Conservation (phyloP, 1,140 invertebrate genomes). For the Drosophila burlai region DNA sequence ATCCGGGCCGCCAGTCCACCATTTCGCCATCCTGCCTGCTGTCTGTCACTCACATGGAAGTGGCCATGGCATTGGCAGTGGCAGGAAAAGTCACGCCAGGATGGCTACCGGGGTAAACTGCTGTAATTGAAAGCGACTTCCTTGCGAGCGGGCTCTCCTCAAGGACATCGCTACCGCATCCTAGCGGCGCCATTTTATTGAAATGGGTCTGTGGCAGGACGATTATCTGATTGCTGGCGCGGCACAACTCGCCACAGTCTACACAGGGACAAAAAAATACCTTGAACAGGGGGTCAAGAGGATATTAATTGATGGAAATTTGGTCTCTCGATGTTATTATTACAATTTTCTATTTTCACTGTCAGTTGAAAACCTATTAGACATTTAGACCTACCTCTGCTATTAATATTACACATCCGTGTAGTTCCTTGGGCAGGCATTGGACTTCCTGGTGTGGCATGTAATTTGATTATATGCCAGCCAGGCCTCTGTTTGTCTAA, state of each 20-base stretch:
- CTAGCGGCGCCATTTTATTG: slow-evolving; percentile 69
- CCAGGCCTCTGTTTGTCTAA: slow-evolving; percentile 59
- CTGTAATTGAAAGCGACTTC: slow-evolving; percentile 79
- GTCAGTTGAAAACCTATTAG: neutral
- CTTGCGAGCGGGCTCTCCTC: slow-evolving; percentile 48
- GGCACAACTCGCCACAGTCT: slow-evolving; percentile 31
- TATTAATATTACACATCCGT: neutral
- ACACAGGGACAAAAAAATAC: neutral
- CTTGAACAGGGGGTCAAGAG: neutral
- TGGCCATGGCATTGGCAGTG: slow-evolving; percentile 49
- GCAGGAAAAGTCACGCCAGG: slow-evolving; percentile 63
- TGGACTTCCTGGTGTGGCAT: slow-evolving; percentile 31
- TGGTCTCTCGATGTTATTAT: neutral
- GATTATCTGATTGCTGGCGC: slow-evolving; percentile 66
- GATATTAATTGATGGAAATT: neutral
- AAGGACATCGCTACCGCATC: slow-evolving; percentile 57
- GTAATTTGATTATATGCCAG: slow-evolving; percentile 61
- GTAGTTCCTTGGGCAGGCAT: neutral
- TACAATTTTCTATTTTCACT: too few relatives aligned
- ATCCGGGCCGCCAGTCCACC: slow-evolving; percentile 10
- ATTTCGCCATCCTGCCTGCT: neutral
- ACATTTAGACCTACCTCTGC: neutral
- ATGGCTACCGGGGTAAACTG: slow-evolving; percentile 62
- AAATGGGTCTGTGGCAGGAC: slow-evolving; percentile 51
- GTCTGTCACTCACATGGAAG: slow-evolving; percentile 51